These are phyloP conservation scores for Bradypodion pumilum DNA, from an alignment of 2,797 vertebrate genomes.

Conservation along the genomic window DNA sequence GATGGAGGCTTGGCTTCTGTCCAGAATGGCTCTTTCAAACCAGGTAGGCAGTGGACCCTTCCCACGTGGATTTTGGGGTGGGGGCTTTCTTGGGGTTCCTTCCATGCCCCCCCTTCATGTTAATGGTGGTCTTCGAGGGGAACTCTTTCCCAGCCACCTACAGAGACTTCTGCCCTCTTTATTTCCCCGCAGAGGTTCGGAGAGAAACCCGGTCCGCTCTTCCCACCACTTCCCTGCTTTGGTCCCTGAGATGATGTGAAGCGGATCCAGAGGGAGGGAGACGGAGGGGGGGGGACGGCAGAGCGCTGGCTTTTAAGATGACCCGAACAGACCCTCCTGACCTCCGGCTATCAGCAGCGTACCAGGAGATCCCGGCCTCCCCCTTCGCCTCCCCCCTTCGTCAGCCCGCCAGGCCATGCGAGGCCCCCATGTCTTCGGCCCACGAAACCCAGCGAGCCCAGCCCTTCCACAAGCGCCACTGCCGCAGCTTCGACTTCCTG, in stretches of 20 bases:
- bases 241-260: slow-evolving; percentile 80
- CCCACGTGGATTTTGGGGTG: no score
- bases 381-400: slow-evolving; percentile 76
- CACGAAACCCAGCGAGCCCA: slow-evolving; percentile 81
- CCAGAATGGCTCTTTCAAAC: slow-evolving; percentile 4
- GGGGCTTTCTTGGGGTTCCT: no score
- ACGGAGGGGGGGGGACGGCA: slow-evolving; percentile 58
- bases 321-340: slow-evolving; percentile 97
- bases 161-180: not conserved
- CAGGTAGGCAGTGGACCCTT: slow-evolving; percentile 63
- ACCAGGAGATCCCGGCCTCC: slow-evolving; percentile 88
- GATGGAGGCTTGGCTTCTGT: not conserved
- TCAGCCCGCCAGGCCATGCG: slow-evolving; percentile 82
- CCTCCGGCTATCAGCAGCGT: slow-evolving; percentile 92
- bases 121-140: no score
- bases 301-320: slow-evolving; percentile 88
- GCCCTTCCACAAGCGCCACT: slow-evolving; percentile 95
- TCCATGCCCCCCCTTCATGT: no score
- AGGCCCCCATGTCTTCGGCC: slow-evolving; percentile 86
- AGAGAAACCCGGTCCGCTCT: not conserved
- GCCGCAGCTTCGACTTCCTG: slow-evolving; percentile 95
- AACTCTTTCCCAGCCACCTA: no score
- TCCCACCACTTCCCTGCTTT: not conserved
- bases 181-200: not conserved
- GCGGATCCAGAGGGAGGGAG: slow-evolving; percentile 68